Base-by-base conservation (phyloP, 2,797 vertebrate genomes). In the Vespertilio murinus region DNA sequence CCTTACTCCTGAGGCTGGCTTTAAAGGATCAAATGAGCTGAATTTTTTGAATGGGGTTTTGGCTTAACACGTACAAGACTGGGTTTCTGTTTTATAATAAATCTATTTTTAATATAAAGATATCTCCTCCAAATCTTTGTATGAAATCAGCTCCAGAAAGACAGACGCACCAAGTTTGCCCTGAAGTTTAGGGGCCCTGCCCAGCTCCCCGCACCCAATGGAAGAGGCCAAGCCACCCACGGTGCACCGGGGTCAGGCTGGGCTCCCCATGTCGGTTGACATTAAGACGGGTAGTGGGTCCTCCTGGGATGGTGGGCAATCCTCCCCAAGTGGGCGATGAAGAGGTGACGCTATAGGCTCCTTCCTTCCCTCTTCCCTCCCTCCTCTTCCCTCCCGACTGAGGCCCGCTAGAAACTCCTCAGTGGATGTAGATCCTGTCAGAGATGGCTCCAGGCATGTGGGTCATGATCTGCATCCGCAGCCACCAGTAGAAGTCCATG, bases 401-500 rank as follows among this genome's bases (percentile, higher is more conserved):
- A 28, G 74, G 70, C n/a, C 42, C 18, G 20, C 38, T 0, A 42
- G 14, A 30, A 40, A 18, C 52, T 47, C 84, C 70, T 98, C 97
- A 98, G 56, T 97, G 98, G 73, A 98, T 98, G 23, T 98, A 98
- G 97, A 98, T 98, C 88, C 94, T 98, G 88, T 98, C 98, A 0
- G 98, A 97, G 52, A 98, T 92, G 5, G 98, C 98, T 0, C 97
- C 98, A 0, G 98, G 98, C 95, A 98, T 95, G 96, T 98, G 98
- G 0, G 98, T 98, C 98, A 98, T 98, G 96, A 98, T 96, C 97
- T 98, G 98, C 98, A 98, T 98, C 30, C 98, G 97, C 81, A 98
- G 95, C 98, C 98, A 98, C 98, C 98, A 98, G 97, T 98, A 98
- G 97, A 98, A 98, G 97, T 98, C 98, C 98, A 98, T 98, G 96